Evolutionary conservation across 2,888 invertebrate species (phyloP).

Genomic region (Acronicta aceris): DNA sequence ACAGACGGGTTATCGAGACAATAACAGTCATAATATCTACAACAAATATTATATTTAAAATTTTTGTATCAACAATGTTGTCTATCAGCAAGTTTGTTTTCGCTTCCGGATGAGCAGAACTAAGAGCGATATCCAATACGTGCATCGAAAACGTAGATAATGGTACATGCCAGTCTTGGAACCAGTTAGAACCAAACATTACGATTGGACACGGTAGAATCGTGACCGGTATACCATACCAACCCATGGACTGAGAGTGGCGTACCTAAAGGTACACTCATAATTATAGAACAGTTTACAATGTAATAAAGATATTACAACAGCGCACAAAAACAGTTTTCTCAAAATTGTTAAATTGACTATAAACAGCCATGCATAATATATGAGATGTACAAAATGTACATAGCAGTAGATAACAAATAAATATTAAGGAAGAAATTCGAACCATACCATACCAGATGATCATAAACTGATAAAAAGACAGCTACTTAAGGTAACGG

Average conservation of each 20-base stretch:
- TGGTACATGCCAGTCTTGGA: slow-evolving; percentile 19
- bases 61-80: slow-evolving; percentile 35
- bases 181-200: slow-evolving; percentile 37
- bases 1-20: slow-evolving; percentile 63
- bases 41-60: slow-evolving; percentile 48
- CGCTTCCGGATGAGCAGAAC: slow-evolving; percentile 41
- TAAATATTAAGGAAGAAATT: not conserved
- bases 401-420: too few species aligned
- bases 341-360: not conserved
- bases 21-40: slow-evolving; percentile 21
- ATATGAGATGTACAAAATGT: too few species aligned
- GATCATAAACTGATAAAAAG: slow-evolving; percentile 39
- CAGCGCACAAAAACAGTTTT: not conserved
- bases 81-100: slow-evolving; percentile 48
- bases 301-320: not conserved
- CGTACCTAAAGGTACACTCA: slow-evolving; percentile 1
- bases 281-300: not conserved
- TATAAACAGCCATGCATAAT: not conserved
- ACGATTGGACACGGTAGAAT: slow-evolving; percentile 32
- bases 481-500: slow-evolving; percentile 52
- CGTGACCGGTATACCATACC: slow-evolving; percentile 25
- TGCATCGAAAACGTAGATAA: slow-evolving; percentile 21
- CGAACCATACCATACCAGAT: slow-evolving; percentile 14
- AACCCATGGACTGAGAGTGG: slow-evolving; percentile 9
- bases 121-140: slow-evolving; percentile 43